Evolutionary conservation across 2,113 vertebrate species (phyloP).

Genomic region (Opisthocomus hoazin): DNA sequence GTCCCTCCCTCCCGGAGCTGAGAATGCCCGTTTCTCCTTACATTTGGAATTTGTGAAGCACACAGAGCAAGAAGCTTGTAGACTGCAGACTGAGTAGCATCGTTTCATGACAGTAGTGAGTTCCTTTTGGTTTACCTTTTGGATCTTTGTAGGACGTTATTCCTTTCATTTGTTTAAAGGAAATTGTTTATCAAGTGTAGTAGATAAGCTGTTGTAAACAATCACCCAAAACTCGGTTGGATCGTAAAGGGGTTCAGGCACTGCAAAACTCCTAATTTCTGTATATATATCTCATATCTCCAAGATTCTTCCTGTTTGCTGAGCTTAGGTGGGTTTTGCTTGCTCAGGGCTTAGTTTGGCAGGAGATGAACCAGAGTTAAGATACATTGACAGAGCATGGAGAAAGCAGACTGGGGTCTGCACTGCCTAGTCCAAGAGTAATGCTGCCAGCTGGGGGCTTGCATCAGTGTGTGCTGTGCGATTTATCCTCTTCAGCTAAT

Average conservation of each 20-base stretch:
- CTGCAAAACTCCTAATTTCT: not conserved
- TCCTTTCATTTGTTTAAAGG: not conserved
- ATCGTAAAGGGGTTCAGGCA: not conserved
- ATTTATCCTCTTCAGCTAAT: not conserved
- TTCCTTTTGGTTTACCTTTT: not conserved
- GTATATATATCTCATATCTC: fast-evolving
- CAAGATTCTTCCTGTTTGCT: not conserved
- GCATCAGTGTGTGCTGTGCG: not conserved
- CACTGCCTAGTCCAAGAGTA: not conserved
- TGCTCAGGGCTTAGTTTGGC: not conserved
- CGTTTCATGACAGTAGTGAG: not conserved
- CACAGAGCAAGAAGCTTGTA: not conserved
- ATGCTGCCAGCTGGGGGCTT: not conserved
- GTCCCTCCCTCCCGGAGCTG: not conserved
- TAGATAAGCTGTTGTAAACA: not conserved
- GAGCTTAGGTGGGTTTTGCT: not conserved
- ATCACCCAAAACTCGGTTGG: not conserved
- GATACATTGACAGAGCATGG: not conserved
- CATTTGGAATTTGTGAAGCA: not conserved
- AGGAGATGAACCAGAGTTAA: not conserved
- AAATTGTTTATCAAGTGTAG: not conserved
- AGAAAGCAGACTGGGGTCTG: not conserved
- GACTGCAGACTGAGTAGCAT: not conserved
- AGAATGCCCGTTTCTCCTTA: not conserved
- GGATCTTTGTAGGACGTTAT: not conserved